A percentile compares a stretch with the other conserved stretches of the same genome.
Evolutionary conservation across 30 jellyfish, hydroid and myxozoan genomes (phyloP).

Genomic region (Cassiopea andromeda): DNA sequence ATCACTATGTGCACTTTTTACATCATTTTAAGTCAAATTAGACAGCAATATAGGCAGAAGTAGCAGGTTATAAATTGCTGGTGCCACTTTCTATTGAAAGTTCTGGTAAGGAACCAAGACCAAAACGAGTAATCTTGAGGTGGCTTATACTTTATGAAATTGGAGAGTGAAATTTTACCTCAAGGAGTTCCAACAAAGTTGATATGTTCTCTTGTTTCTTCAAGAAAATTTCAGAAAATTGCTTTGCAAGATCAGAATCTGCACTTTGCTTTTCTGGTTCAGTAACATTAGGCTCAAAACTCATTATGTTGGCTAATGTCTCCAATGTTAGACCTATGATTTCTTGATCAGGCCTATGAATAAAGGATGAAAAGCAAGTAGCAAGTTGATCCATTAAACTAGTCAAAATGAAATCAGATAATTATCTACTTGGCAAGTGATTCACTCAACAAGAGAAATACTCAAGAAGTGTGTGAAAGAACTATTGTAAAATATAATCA

Average conservation of each 20-base stretch:
- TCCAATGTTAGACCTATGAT: constrained; percentile 86
- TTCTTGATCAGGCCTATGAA: constrained; percentile 82
- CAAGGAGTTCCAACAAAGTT: constrained; percentile 41
- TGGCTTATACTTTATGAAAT: background rate
- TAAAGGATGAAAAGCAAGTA: background rate
- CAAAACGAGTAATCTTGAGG: too few species aligned
- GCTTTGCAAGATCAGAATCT: constrained; percentile 77
- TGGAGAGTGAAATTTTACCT: background rate
- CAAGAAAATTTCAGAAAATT: constrained; percentile 85
- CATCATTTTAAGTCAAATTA: too few species aligned
- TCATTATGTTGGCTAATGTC: constrained; percentile 79
- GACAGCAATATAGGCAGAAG: too few species aligned
- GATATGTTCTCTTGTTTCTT: constrained; percentile 74
- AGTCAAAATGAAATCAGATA: background rate
- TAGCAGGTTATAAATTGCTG: too few species aligned
- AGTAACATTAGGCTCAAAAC: constrained; percentile 49
- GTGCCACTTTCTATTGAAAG: too few species aligned
- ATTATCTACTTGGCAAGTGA: background rate
- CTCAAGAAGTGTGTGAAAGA: too few species aligned
- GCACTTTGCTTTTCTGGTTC: constrained; percentile 37
- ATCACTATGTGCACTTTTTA: too few species aligned
- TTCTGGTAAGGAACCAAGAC: too few species aligned
- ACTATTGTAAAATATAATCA: too few species aligned
- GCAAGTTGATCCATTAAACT: background rate
- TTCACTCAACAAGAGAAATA: background rate